Evolutionary conservation across 2,113 vertebrate genomes (phyloP), one percentile per base, ranked within the genome.

Genomic region (Hassar affinis): DNA sequence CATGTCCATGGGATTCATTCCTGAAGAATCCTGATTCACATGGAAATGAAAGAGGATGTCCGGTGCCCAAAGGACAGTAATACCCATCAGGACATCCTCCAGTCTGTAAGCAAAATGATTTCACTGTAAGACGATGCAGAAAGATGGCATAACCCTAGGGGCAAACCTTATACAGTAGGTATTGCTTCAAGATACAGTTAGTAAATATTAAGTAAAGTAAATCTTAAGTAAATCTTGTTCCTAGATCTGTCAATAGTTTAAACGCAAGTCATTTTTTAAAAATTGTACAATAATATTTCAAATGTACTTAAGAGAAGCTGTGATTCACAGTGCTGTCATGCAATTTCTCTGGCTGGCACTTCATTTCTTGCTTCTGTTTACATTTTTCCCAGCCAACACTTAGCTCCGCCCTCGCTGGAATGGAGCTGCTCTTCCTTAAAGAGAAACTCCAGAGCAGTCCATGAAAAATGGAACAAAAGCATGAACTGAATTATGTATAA

Each of bases 71-170:
- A 11, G 96, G 95, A 83, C 96, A 97, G 56, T 82, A 91, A 66
- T 96, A 94, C 1, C 96, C 96, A 8, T 93, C 87, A n/a, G 95
- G 96, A 86, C 96, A 97, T 45, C 88, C 71, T 2, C 94, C 96
- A 17, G 93, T 96, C 96, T 97, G 90, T 87, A 90, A 90, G 20
- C 66, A 89, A 18, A 86, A 20, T 42, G 3, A 49, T 52, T 8
- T 59, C 51, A 64, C 17, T 18, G n/a, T 64, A 72, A 52, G 54
- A 45, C 18, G 4, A 10, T 30, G 14, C 20, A 54, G 14, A 45
- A 30, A 8, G 38, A 62, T 33, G 42, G 30, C 54, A 57, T 45
- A 27, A 57, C 47, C 20, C 78, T 47, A 71, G 15, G 2, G 27
- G 10, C 15, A 75, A 75, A 7, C 72, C 6, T 30, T 51, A 11